Percentiles rank a stretch among this genome's conserved stretches.
Evolutionary conservation across 2,797 vertebrate species (phyloP).

Genomic region (Picus viridis): DNA sequence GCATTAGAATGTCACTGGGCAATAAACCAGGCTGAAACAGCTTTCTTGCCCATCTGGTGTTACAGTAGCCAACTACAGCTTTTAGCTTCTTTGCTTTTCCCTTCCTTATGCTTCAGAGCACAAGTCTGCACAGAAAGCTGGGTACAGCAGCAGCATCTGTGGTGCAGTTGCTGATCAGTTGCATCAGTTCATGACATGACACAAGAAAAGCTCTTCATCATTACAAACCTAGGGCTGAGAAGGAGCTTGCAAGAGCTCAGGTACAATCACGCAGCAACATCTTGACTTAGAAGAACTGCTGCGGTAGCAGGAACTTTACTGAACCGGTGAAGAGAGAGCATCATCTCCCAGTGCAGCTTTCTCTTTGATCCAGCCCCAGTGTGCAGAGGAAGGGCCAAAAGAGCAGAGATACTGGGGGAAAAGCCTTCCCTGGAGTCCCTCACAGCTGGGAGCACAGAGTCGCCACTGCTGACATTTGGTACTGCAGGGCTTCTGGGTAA

Average conservation of each 20-base stretch:
- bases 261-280: not conserved
- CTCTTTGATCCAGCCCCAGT: not conserved
- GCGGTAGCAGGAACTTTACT: not conserved
- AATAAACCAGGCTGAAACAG: not conserved
- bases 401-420: not conserved
- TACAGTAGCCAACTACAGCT: not conserved
- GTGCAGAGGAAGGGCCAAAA: not conserved
- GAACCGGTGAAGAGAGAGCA: not conserved
- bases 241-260: not conserved
- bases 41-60: not conserved
- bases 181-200: not conserved
- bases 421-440: not conserved
- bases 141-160: rapidly evolving
- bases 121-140: not conserved
- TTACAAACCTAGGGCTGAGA: not conserved
- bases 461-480: too few species aligned
- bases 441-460: not conserved
- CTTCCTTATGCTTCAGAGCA: not conserved
- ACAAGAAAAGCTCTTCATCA: not conserved
- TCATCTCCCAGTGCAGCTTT: not conserved
- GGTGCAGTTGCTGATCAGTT: not conserved
- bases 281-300: not conserved
- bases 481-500: not conserved
- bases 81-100: not conserved
- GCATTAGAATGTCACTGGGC: not conserved